A percentile compares a stretch with the other conserved stretches of the same genome.
Evolutionary conservation across 2,797 vertebrate species (phyloP).

Genomic region (Parambassis ranga): DNA sequence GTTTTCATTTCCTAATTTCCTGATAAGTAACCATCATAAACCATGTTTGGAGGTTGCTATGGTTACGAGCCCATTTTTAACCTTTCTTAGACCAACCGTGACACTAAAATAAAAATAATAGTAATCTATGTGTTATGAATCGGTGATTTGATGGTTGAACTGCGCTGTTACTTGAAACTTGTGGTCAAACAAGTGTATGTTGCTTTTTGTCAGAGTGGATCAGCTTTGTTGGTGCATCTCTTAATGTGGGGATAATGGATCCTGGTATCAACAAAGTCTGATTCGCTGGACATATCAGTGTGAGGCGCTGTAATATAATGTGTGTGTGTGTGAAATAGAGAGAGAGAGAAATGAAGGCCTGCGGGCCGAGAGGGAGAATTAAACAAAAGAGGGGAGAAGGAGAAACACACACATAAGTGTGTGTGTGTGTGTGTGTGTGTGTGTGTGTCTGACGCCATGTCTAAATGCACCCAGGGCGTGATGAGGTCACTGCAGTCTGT

Average conservation of each 20-base stretch:
- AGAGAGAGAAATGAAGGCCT: conserved; percentile 12
- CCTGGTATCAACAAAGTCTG: not conserved
- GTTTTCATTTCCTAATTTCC: too few relatives aligned
- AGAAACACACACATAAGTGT: not conserved
- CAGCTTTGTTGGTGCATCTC: not conserved
- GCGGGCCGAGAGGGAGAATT: not conserved
- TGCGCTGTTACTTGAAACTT: too few relatives aligned
- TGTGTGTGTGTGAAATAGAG: conserved; percentile 1
- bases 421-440: not conserved
- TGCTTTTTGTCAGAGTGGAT: not conserved
- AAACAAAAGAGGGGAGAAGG: not conserved
- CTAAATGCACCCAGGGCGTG: conserved; percentile 30
- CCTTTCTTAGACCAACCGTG: too few relatives aligned
- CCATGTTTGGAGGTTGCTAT: too few relatives aligned
- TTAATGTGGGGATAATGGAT: not conserved
- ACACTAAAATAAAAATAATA: too few relatives aligned
- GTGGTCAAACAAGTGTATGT: too few relatives aligned
- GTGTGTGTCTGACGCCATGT: conserved; percentile 17
- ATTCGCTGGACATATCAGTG: not conserved
- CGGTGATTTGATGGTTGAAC: too few relatives aligned
- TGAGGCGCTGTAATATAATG: not conserved
- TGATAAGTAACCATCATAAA: too few relatives aligned
- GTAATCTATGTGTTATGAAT: too few relatives aligned
- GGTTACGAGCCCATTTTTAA: too few relatives aligned
- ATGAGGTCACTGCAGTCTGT: conserved; percentile 49